A percentile compares a stretch with the other conserved stretches of the same genome.
phyloP scores from a whole-genome alignment of 2,888 invertebrate species.

The Oxytorus armatus region DNA sequence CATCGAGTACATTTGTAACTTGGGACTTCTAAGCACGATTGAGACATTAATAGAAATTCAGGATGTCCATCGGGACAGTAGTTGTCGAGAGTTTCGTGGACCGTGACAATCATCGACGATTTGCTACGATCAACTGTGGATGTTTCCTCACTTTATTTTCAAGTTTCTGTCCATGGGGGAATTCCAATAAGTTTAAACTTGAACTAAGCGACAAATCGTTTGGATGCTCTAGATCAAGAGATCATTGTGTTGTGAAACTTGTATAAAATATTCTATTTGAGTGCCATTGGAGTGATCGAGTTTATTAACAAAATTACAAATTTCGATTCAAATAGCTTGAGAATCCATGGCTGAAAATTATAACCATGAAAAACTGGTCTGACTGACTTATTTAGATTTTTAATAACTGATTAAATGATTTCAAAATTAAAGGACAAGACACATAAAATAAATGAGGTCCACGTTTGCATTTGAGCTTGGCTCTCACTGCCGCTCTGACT shows the following conservation, averaged over 20 bases:
- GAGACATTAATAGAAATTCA: constrained; percentile 7
- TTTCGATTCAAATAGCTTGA: neutral
- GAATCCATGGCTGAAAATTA: neutral
- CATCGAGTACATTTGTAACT: constrained; percentile 26
- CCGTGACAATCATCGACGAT: too few species aligned
- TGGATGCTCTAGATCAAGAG: neutral
- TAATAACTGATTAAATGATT: too few species aligned
- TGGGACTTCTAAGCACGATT: neutral
- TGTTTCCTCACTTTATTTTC: constrained; percentile 16
- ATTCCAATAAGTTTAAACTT: constrained; percentile 18
- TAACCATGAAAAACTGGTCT: too few species aligned
- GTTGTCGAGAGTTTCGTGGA: constrained; percentile 4
- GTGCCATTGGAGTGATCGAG: too few species aligned
- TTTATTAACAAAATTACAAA: neutral
- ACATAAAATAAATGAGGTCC: too few species aligned
- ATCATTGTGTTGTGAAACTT: neutral
- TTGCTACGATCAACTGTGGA: too few species aligned
- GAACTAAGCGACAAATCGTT: neutral
- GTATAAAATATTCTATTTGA: too few species aligned
- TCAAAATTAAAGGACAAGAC: too few species aligned
- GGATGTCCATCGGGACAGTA: neutral
- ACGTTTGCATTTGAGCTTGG: too few species aligned
- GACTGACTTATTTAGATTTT: neutral
- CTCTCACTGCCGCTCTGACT: too few species aligned
- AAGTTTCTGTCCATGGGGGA: constrained; percentile 1